Evolutionary conservation across 2,888 invertebrate genomes (phyloP).

Genomic region (Euzophera pinguis): DNA sequence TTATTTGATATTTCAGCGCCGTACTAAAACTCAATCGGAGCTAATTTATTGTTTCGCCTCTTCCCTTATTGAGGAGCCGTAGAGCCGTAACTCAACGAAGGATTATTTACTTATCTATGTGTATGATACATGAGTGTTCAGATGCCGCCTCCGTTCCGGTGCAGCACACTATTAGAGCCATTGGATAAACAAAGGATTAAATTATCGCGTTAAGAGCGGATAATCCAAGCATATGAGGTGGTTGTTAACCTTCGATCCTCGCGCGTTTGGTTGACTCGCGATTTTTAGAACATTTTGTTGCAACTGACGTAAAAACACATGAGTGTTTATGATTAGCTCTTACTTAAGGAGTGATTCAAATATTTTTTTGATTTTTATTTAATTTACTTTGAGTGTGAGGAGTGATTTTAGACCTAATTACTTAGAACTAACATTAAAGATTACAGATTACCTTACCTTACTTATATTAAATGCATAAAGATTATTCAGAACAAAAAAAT

Average conservation of each 20-base stretch:
- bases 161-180: slow-evolving; percentile 70
- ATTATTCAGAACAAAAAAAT: too few relatives aligned
- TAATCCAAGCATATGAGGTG: slow-evolving; percentile 74
- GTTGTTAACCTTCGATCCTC: slow-evolving; percentile 69
- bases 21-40: slow-evolving; percentile 30
- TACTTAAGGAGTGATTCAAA: neutral
- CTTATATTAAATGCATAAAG: too few relatives aligned
- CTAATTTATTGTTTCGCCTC: slow-evolving; percentile 40
- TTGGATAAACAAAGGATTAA: slow-evolving; percentile 77
- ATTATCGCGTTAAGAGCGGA: slow-evolving; percentile 72
- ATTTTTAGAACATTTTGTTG: neutral
- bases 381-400: too few relatives aligned
- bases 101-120: slow-evolving; percentile 75
- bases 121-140: slow-evolving; percentile 70
- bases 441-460: too few relatives aligned
- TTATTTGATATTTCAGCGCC: slow-evolving; percentile 22
- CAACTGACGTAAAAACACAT: neutral
- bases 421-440: too few relatives aligned
- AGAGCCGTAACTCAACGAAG: slow-evolving; percentile 61
- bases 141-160: slow-evolving; percentile 55
- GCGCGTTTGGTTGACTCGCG: slow-evolving; percentile 37
- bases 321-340: neutral
- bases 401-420: too few relatives aligned
- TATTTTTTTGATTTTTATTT: too few relatives aligned
- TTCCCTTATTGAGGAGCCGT: slow-evolving; percentile 46